Evolutionary conservation across 2,113 vertebrate genomes (phyloP), one percentile per base, ranked within the genome.

Genomic region (Seriola dumerili): DNA sequence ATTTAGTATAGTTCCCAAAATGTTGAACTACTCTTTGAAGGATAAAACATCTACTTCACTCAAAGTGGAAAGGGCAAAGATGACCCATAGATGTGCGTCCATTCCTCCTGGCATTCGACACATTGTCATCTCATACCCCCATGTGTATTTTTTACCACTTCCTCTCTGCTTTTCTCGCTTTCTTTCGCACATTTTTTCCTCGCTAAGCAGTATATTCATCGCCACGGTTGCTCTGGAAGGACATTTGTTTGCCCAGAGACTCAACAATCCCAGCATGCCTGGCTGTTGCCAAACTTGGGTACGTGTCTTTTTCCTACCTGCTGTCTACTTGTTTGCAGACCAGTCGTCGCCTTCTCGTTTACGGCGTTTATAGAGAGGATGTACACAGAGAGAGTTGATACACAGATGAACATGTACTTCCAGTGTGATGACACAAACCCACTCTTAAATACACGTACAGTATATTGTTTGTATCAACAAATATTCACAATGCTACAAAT

Each of bases 201-300:
- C 69, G 59, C 77, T 55, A 34, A 89, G 81, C 65, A 61, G 50
- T 72, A 57, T 69, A 85, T 80, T 86, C 83, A 86, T 76, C 72
- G 36, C 65, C 80, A 80, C 80, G 54, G 73, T 78, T 77, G 76
- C 80, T 74, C 80, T 79, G 72, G 71, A 91, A 75, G 85, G 89
- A 84, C 88, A 90, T 86, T 70, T 88, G 86, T 72, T 81, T 80
- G 83, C 83, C 81, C 78, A 67, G 38, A 70, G 68, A 88, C 63
- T 76, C 78, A 88, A 88, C 88, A 84, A 79, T 91, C 82, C 88
- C 89, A 87, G 80, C 83, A 90, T 90, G 87, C 85, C 72, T 84
- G 89, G 74, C 84, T 32, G 8, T 72, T n/a, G 68, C 69, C 71
- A 85, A 63, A 61, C 68, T 87, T 62, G 80, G 19, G 8, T 72